Conservation (phyloP, 2,113 vertebrate species). For the Nothocercus nigrocapillus region DNA sequence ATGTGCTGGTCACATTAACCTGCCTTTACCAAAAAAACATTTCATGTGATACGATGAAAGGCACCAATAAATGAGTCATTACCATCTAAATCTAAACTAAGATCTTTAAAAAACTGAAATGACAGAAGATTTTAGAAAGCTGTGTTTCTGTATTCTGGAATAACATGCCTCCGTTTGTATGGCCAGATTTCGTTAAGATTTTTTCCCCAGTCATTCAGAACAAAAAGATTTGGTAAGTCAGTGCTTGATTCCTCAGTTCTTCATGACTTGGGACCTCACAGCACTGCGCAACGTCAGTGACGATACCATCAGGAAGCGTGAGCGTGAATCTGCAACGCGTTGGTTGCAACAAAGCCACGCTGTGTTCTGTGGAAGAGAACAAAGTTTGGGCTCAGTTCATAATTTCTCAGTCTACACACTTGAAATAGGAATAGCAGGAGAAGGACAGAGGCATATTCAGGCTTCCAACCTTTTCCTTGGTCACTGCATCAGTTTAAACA, state of each 20-base stretch:
- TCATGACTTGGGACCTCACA: neutral
- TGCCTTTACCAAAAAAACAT: neutral
- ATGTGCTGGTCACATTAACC: conserved; percentile 40
- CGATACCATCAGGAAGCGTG: neutral
- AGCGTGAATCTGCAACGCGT: neutral
- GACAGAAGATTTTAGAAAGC: neutral
- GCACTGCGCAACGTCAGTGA: neutral
- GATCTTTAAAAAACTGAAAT: neutral
- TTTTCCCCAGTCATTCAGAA: neutral
- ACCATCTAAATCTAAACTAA: conserved; percentile 1
- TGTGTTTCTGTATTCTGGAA: neutral
- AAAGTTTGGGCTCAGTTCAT: neutral
- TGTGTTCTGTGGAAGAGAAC: neutral
- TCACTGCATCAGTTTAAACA: neutral
- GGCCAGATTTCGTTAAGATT: neutral
- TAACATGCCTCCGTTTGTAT: neutral
- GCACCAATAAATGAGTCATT: conserved; percentile 38
- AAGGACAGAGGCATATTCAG: neutral
- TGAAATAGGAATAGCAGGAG: neutral
- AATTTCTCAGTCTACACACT: neutral
- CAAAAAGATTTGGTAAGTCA: neutral
- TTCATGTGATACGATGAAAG: conserved; percentile 16
- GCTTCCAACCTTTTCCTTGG: neutral
- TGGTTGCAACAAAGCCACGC: neutral
- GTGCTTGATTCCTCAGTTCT: neutral